Base-by-base conservation (phyloP, 2,797 vertebrate genomes). In the Geotrypetes seraphini region DNA sequence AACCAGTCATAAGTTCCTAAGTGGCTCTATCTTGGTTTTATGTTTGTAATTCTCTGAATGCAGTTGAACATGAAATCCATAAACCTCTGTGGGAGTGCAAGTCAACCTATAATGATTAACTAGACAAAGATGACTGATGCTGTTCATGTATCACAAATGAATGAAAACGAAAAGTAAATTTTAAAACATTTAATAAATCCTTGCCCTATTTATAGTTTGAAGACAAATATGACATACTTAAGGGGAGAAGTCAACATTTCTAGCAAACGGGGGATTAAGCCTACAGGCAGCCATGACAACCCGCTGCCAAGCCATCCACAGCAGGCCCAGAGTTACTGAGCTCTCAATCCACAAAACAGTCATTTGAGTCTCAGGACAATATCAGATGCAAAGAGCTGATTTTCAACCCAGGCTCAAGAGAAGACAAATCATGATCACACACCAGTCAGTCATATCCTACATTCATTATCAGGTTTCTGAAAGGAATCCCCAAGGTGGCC, bases 381-480 rank as follows among this genome's bases (percentile, higher is more conserved):
- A 29, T 55, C 57, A 57, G 47, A 53, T 44, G 46, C 40, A 47
- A 37, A 39, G 19, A 50, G 41, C 47, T 50, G 50, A 65, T 61
- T 63, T 61, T 68, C 59, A 64, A 61, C 57, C 40, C 38, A 33
- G 49, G 29, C 50, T 62, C 39, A 12, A 40, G 52, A 72, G 54
- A 62, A 37, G 7, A 39, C 37, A 34, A 60, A 59, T 57, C 60
- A 65, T 50, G 50, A 57, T 58, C 50, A 55, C 43, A 50, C 33
- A 57, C 32, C 37, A 59, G 58, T 50, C 60, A 61, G 44, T 62
- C 47, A 43, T 31, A 36, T 55, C 60, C 48, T 52, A 57, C 36
- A 47, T 58, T 65, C 56, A 70, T 75, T 65, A 72, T 61, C 63
- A 73, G 33, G 38, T 53, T 69, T 73, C 72, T 73, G 71, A 65